Evolutionary conservation across 1,140 invertebrate species (phyloP).

Genomic region (Littorina saxatilis): DNA sequence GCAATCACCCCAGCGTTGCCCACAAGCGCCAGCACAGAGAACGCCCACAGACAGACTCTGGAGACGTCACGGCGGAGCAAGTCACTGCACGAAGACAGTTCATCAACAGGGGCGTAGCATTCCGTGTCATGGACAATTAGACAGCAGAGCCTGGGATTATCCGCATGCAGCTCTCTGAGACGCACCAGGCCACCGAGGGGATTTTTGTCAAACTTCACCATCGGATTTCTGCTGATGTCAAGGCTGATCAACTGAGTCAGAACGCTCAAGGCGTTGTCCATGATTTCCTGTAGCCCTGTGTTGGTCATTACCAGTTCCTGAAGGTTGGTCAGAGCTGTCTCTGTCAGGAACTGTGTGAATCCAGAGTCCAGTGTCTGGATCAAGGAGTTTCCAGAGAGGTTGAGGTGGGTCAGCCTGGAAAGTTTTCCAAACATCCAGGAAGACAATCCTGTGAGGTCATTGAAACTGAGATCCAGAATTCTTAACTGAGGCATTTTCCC

Average conservation of each 20-base stretch:
- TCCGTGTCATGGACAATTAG: conserved; percentile 35
- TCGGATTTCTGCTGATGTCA: conserved; percentile 37
- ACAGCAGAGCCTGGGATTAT: conserved; percentile 52
- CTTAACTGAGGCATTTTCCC: conserved; percentile 6
- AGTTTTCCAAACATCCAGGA: conserved; percentile 23
- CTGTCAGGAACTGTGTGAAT: conserved; percentile 26
- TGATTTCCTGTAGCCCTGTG: conserved; percentile 12
- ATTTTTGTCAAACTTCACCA: conserved; percentile 23
- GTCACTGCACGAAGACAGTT: conserved; percentile 58
- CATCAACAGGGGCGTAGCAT: conserved; percentile 44
- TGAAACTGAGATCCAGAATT: conserved; percentile 38
- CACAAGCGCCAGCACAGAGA: conserved; percentile 43
- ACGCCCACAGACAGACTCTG: conserved; percentile 47
- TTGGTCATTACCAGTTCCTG: conserved; percentile 22
- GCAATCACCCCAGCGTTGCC: conserved; percentile 53
- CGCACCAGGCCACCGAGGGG: conserved; percentile 41
- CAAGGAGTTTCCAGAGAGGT: conserved; percentile 42
- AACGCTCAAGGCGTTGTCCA: conserved; percentile 10
- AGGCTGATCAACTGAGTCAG: conserved; percentile 25
- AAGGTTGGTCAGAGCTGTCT: conserved; percentile 33
- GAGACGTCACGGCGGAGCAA: conserved; percentile 37
- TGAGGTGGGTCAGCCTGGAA: conserved; percentile 18
- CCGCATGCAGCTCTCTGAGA: conserved; percentile 39
- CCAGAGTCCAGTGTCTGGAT: conserved; percentile 31
- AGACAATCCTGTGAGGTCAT: conserved; percentile 7